Evolutionary conservation across 2,797 vertebrate genomes (phyloP).

Genomic region (Anabacerthia variegaticeps): DNA sequence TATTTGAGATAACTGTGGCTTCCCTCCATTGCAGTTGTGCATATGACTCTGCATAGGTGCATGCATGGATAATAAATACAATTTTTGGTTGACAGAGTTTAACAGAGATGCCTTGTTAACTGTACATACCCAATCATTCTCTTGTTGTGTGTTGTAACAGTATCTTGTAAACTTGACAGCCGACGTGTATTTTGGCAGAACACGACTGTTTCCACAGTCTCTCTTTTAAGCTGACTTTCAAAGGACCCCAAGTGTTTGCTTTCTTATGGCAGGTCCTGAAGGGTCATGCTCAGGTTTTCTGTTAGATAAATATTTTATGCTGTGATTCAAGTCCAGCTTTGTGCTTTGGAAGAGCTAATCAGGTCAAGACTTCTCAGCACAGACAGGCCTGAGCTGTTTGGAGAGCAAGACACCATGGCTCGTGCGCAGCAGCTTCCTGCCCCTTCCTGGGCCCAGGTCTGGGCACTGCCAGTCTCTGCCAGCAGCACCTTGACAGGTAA

Average conservation of each 20-base stretch:
- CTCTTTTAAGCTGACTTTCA: slow-evolving; percentile 54
- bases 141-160: slow-evolving; percentile 40
- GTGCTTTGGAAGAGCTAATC: not conserved
- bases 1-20: not conserved
- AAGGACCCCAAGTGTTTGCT: slow-evolving; percentile 56
- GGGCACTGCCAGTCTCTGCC: not conserved
- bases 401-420: fast-evolving
- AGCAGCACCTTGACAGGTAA: not conserved
- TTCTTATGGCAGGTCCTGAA: slow-evolving; percentile 19
- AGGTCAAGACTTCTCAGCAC: not conserved
- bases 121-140: not conserved
- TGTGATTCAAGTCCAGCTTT: slow-evolving; percentile 4
- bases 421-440: not conserved
- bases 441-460: not conserved
- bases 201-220: slow-evolving; percentile 33
- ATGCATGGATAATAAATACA: not conserved
- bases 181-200: slow-evolving; percentile 52
- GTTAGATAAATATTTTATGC: not conserved
- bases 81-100: not conserved
- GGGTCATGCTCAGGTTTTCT: slow-evolving; percentile 16
- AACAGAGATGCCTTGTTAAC: slow-evolving; percentile 41
- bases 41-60: not conserved
- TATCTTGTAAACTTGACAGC: slow-evolving; percentile 49
- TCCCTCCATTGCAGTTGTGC: not conserved
- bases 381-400: not conserved